Base-by-base conservation (phyloP, 1,140 invertebrate species). In the Delia radicum region DNA sequence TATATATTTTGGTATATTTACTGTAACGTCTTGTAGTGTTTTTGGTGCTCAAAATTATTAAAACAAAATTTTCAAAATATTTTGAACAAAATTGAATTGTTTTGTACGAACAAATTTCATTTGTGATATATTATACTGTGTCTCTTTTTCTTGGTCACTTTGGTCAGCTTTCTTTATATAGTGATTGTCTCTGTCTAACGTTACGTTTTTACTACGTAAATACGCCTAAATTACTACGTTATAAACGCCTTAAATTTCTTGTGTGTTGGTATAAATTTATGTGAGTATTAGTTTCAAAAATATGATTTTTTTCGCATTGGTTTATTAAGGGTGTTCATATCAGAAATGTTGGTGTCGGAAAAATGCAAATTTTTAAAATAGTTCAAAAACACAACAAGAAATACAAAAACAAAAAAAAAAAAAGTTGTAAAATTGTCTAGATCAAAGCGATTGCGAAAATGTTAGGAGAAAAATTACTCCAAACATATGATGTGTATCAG, bases 191-290 rank as follows among this genome's bases (percentile, higher is more conserved):
- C 48, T 69, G 65, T 69, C 65, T 69, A 33, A 37, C 65, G 29
- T 69, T 63, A 26, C 46, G n/a, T 48, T 48, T 55, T 55, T 18
- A 55, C n/a, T n/a, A n/a, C n/a, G 3, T n/a, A 55, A 7, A 3
- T 21, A 55, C 48, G n/a, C 4, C 3, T 55, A 55, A 21, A 55
- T 21, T n/a, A n/a, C n/a, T n/a, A n/a, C n/a, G 8, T 55, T 55
- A 5, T 33, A 13, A 69, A 33, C 26, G 65, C 18, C 6, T 33
- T 10, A 33, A 69, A 33, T 69, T 55, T 21, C 48, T 55, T 55
- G 48, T 69, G 65, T 69, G 65, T 69, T 69, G 65, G 65, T 69
- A 69, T 33, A 18, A 29, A 31, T 67, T 33, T 69, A 33, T 69
- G 65, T 69, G 65, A 69, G 65, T 69, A 69, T 69, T 33, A 69